Percentiles rank a stretch among this genome's conserved stretches.
Evolutionary conservation across 2,888 invertebrate species (phyloP).

Genomic region (Xylophagus ater): DNA sequence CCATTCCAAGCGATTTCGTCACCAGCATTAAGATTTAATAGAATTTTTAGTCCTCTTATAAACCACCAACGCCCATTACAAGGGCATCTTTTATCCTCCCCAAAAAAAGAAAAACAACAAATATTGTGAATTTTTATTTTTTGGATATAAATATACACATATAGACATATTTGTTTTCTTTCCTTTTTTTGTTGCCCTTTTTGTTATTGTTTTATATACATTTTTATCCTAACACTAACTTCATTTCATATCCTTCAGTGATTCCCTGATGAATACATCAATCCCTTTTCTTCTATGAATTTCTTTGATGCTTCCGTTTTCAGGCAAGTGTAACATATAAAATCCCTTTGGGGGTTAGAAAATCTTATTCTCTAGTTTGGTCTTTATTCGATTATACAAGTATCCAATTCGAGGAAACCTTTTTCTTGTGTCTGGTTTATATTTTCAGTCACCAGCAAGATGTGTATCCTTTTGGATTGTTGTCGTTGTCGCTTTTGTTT

Average conservation of each 20-base stretch:
- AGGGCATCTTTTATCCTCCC: constrained; percentile 1
- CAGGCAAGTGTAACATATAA: too few species aligned
- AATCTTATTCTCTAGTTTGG: not conserved
- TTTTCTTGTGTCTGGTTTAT: too few species aligned
- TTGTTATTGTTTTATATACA: not conserved
- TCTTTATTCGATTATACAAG: not conserved
- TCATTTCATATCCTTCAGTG: too few species aligned
- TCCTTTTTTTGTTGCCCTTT: not conserved
- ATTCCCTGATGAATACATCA: too few species aligned
- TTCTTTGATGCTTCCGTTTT: too few species aligned
- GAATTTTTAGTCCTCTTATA: constrained; percentile 19
- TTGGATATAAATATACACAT: not conserved
- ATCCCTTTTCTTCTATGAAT: too few species aligned
- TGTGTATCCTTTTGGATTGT: constrained; percentile 6
- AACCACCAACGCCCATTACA: not conserved
- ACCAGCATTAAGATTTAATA: constrained; percentile 21
- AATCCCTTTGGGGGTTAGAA: too few species aligned
- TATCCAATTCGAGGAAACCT: constrained; percentile 3
- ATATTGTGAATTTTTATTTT: constrained; percentile 5
- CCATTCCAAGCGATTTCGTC: constrained; percentile 20
- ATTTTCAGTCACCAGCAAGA: too few species aligned
- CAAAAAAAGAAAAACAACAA: not conserved
- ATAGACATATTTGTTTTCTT: not conserved
- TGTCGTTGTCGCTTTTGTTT: not conserved
- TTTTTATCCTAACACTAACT: not conserved